Percentiles rank a stretch among this genome's conserved stretches.
phyloP scores from a whole-genome alignment of 2,797 vertebrate species.

The Leucoraja ocellata region DNA sequence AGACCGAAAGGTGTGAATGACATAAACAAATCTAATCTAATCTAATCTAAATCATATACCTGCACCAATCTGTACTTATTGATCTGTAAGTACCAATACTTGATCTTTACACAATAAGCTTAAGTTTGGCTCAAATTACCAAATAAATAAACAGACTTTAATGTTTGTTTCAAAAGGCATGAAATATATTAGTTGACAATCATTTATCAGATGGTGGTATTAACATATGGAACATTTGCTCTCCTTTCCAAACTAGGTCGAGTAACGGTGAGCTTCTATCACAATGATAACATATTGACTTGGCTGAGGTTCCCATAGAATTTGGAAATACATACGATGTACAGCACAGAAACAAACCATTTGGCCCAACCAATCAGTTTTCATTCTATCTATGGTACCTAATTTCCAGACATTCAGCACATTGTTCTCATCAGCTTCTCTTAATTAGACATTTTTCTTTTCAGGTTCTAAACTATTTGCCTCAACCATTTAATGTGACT shows the following conservation, averaged over 20 bases:
- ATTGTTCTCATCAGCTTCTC: too few species aligned
- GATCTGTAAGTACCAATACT: too few species aligned
- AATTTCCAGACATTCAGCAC: too few species aligned
- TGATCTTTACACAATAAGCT: background rate
- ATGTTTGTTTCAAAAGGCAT: conserved; percentile 31
- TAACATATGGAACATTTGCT: background rate
- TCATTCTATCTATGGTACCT: too few species aligned
- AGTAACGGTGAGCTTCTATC: background rate
- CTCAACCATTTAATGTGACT: too few species aligned
- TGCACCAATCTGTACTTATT: background rate
- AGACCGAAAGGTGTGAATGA: too few species aligned
- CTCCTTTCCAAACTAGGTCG: background rate
- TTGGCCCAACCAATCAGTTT: too few species aligned
- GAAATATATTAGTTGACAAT: conserved; percentile 19
- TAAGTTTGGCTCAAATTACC: conserved; percentile 8
- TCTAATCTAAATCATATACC: too few species aligned
- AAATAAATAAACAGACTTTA: conserved; percentile 26
- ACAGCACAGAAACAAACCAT: background rate
- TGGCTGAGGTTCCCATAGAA: background rate
- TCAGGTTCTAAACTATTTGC: too few species aligned
- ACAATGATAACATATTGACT: background rate
- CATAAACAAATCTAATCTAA: too few species aligned
- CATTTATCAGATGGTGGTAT: conserved; percentile 32
- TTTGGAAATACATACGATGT: background rate
- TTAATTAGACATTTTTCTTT: too few species aligned